Evolutionary conservation across 2,888 invertebrate genomes (phyloP).

Genomic region (Sphecodes monilicornis): DNA sequence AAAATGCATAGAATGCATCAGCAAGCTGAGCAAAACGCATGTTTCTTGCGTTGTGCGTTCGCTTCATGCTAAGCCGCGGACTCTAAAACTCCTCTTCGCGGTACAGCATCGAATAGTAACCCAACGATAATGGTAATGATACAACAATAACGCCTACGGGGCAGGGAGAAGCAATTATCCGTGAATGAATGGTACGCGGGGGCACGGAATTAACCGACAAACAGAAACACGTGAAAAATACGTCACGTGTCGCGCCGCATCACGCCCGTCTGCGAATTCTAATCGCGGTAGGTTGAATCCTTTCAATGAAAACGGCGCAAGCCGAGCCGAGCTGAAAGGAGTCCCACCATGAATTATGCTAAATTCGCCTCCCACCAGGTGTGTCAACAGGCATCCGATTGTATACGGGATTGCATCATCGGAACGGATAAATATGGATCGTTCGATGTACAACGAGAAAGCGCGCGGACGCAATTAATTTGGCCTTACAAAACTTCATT

Average conservation of each 20-base stretch:
- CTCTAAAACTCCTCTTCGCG: slow-evolving; percentile 2
- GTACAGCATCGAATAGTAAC: slow-evolving; percentile 30
- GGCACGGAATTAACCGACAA: slow-evolving; percentile 45
- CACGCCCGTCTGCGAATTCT: slow-evolving; percentile 42
- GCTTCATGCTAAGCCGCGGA: background rate
- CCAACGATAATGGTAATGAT: slow-evolving; percentile 39
- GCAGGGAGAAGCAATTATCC: slow-evolving; percentile 40
- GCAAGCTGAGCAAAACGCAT: background rate
- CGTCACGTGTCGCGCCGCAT: slow-evolving; percentile 44
- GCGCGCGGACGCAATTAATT: slow-evolving; percentile 67
- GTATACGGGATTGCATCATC: slow-evolving; percentile 69
- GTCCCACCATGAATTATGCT: slow-evolving; percentile 69
- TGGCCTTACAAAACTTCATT: slow-evolving; percentile 26
- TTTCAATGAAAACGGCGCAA: slow-evolving; percentile 57
- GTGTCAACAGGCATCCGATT: slow-evolving; percentile 61
- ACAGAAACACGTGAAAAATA: slow-evolving; percentile 39
- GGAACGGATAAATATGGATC: slow-evolving; percentile 74
- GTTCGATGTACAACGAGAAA: slow-evolving; percentile 67
- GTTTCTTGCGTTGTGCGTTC: background rate
- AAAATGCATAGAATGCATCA: background rate
- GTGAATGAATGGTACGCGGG: slow-evolving; percentile 53
- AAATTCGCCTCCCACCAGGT: slow-evolving; percentile 70
- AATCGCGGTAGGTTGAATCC: slow-evolving; percentile 27
- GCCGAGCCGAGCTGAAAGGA: slow-evolving; percentile 61
- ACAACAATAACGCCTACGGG: slow-evolving; percentile 58